Conservation (phyloP, 1,140 invertebrate species). For the Ruditapes philippinarum region DNA sequence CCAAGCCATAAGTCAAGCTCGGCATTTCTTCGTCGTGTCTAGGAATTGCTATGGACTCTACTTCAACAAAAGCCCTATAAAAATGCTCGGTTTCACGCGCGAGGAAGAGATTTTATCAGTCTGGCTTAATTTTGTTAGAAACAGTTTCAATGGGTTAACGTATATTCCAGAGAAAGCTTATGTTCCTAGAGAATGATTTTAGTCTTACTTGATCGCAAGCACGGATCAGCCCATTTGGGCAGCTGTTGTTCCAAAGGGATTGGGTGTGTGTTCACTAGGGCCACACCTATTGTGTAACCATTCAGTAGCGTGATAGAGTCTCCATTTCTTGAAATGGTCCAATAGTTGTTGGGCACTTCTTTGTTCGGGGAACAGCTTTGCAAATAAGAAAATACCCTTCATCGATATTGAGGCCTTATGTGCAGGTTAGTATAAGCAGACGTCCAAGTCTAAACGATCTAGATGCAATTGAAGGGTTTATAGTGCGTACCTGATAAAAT, state of each 20-base stretch:
- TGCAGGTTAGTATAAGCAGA: background rate
- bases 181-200: background rate
- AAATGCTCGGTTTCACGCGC: no score
- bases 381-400: background rate
- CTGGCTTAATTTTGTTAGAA: no score
- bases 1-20: no score
- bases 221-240: background rate
- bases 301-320: background rate
- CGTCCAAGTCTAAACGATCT: background rate
- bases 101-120: no score
- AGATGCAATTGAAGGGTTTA: background rate
- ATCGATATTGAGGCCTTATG: background rate
- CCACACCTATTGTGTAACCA: background rate
- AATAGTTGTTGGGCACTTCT: background rate
- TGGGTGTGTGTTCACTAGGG: background rate
- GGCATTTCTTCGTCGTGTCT: no score
- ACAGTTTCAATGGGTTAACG: background rate
- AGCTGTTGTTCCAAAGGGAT: background rate
- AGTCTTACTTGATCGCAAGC: no score
- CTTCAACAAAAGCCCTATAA: no score
- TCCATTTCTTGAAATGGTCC: conserved; percentile 22
- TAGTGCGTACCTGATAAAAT: background rate
- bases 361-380: background rate
- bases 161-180: background rate
- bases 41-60: no score